Evolutionary conservation across 30 jellyfish, hydroid and myxozoan species (phyloP), one percentile per base, ranked within the genome.

Genomic region (Catostylus mosaicus): DNA sequence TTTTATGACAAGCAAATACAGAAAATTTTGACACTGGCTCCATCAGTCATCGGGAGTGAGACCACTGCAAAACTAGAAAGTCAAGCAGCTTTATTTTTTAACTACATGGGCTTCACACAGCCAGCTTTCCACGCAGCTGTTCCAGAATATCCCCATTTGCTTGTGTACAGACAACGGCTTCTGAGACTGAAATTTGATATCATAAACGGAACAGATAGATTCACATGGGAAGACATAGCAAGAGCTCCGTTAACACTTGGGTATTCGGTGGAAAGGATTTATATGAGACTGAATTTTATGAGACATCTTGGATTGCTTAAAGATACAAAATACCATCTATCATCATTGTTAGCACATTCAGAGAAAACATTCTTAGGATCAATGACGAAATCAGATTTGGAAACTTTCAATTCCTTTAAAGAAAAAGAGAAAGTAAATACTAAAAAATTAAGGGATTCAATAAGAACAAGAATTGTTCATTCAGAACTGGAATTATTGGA

Each of bases 81-180:
- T 47, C 89, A 79, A 29, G 73, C 65, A 18, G 89, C 68, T 35
- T 82, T 79, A 23, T 62, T 79, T 29, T 32, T 79, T 16, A 63
- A 79, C 50, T 79, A 79, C 74, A 79, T 79, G 47, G 89, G 89
- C 5, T 79, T 79, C 51, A 79, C 82, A 7, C 50, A 43, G 27
- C 48, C 73, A 2, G 89, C 82, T 9, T 79, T 79, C 18, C 43
- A 26, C 12, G 74, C 50, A 27, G 46, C 89, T 2, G 33, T 79
- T 34, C 89, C 89, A 30, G 89, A 79, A 33, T 79, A 79, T 57
- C 89, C 89, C 7, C 89, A 79, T 50, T 48, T 79, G 26, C 54
- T 79, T 22, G 89, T 79, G 0, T 79, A 79, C 82, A 79, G 89
- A 35, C 89, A 79, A 20, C 50, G 89, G 29, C 82, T 79, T n/a